Base-by-base conservation (phyloP, 2,797 vertebrate species). In the Pangasius krempfi region DNA sequence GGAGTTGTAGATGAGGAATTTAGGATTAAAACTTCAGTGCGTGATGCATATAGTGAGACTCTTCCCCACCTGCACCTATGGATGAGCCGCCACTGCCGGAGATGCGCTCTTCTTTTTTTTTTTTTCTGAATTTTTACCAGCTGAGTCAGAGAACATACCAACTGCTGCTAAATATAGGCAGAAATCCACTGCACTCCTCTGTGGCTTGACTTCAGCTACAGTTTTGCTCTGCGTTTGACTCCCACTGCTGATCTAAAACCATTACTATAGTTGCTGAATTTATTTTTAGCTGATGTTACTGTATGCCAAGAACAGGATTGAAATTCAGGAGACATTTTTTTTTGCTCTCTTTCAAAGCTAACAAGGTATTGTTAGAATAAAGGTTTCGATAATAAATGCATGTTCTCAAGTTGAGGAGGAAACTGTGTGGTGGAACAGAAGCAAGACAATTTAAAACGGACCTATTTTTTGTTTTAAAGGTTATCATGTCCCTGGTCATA, bases 121-220 rank as follows among this genome's bases (percentile, higher is more conserved):
- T 6, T 5, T 2, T 13, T 86, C 56, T 89, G n/a, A 40, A 83
- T 50, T 18, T 54, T 58, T 88, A 91, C 72, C 91, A 88, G 89
- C 89, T 90, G 89, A 93, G 91, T 91, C 89, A 88, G 88, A 88
- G 84, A 88, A 89, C 86, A 87, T 75, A 52, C 70, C 64, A 44
- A 27, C 54, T 62, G 40, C n/a, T 60, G 60, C 89, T 92, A 92
- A 89, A 93, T 91, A 91, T 90, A 91, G 88, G 33, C 52, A 30
- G 68, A 58, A n/a, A 60, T 66, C 27, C 50, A 82, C 72, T 82
- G 73, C 18, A 27, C 82, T 86, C 84, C 79, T 88, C 87, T 54
- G 64, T 85, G 89, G 50, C 30, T 6, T 44, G 68, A 80, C 78
- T 66, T 13, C 6, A 68, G 56, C 47, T 56, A 66, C 89, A 76